Evolutionary conservation across 2,797 vertebrate genomes (phyloP).

Genomic region (Gadopsis bispinosus): DNA sequence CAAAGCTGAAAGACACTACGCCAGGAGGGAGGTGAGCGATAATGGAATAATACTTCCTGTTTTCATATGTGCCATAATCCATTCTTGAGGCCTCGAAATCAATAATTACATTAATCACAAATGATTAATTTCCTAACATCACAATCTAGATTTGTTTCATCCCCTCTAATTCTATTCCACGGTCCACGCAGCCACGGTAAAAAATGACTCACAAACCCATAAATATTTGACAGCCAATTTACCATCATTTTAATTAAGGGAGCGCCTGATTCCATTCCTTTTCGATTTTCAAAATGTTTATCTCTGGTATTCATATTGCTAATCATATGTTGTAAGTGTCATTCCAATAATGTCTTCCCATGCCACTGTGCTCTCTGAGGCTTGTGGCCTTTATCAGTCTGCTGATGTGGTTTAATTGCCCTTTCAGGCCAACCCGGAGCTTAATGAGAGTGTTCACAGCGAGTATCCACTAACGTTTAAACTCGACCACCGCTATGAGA

Average conservation of each 20-base stretch:
- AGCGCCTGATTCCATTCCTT: conserved; percentile 28
- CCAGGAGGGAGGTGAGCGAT: conserved; percentile 86
- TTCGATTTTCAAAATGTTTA: conserved; percentile 49
- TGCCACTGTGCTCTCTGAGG: conserved; percentile 40
- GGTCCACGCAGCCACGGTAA: conserved; percentile 1
- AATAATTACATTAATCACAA: conserved; percentile 56
- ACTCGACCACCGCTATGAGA: conserved; percentile 89
- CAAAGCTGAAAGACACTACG: conserved; percentile 91
- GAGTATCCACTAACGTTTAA: conserved; percentile 88
- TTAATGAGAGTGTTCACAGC: conserved; percentile 69
- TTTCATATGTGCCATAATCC: conserved; percentile 21
- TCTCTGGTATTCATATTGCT: conserved; percentile 62
- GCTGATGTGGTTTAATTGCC: conserved; percentile 83
- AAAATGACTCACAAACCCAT: conserved; percentile 29
- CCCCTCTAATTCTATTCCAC: conserved; percentile 50
- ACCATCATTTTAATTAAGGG: conserved; percentile 60
- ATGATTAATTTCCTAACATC: conserved; percentile 51
- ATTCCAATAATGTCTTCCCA: conserved; percentile 52
- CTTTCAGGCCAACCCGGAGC: conserved; percentile 83
- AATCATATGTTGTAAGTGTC: conserved; percentile 43
- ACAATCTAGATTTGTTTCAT: conserved; percentile 44
- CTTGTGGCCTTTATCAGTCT: conserved; percentile 76
- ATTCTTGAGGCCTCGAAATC: conserved; percentile 41
- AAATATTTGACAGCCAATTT: conserved; percentile 61
- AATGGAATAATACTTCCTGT: conserved; percentile 11